A percentile compares a stretch with the other conserved stretches of the same genome.
Conservation (phyloP, 1,140 invertebrate genomes). For the Papilio helenus region DNA sequence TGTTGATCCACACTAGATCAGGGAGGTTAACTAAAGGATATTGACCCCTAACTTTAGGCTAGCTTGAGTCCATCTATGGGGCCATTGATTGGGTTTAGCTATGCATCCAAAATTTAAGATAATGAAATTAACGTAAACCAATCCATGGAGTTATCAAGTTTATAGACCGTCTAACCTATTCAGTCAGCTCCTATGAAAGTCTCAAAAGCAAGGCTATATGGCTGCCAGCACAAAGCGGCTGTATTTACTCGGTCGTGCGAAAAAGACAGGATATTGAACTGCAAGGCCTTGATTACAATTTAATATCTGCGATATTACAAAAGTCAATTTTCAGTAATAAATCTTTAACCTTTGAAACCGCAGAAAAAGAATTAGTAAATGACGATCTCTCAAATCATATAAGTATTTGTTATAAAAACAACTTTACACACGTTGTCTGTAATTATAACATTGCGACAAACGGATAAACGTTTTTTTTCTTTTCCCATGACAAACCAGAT, state of each 20-base stretch:
- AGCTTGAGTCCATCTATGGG: too few species aligned
- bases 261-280: neutral
- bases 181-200: neutral
- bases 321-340: neutral
- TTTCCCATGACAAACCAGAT: neutral
- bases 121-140: too few species aligned
- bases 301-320: neutral
- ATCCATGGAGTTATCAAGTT: neutral
- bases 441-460: neutral
- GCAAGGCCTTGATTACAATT: slow-evolving; percentile 5
- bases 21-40: too few species aligned
- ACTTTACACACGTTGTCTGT: neutral
- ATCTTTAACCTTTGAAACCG: too few species aligned
- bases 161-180: neutral
- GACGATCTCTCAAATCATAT: too few species aligned
- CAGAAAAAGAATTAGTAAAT: neutral
- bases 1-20: too few species aligned
- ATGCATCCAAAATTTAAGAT: too few species aligned
- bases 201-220: neutral
- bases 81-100: too few species aligned
- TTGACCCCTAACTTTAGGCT: too few species aligned
- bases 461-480: neutral
- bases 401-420: too few species aligned
- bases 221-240: neutral
- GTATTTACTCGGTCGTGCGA: neutral